Evolutionary conservation across 2,113 vertebrate genomes (phyloP), one percentile per base, ranked within the genome.

Genomic region (Chrysemys picta): DNA sequence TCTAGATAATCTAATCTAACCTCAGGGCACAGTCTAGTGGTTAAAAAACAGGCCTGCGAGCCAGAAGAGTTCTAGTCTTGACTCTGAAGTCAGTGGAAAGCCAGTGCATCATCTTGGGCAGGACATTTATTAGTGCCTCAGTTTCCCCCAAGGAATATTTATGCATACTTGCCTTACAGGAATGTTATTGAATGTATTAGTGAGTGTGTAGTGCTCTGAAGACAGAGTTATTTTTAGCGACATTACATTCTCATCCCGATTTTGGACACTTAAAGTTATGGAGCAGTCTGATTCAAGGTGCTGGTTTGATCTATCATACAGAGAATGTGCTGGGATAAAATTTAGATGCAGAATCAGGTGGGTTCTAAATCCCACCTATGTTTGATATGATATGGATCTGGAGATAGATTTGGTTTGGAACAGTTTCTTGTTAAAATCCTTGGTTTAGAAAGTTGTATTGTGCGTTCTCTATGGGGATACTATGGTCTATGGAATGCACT

Each of bases 251-350:
- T 49, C 10, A 10, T 54, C 24, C 21, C 10, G 12, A 13, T 75
- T 85, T 10, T 82, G 42, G 75, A 5, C 11, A n/a, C 47, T 49
- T 49, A 42, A 3, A 54, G 59, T 81, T 54, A 35, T 16, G 24
- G 17, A 75, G 50, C 35, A 6, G 22, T 76, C 78, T 29, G 38
- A 21, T 42, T 6, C 50, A 11, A 57, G 0, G 4, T 19, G 56
- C 2, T 0, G 1, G 27, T 75, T 80, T 25, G 12, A 16, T 29
- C 5, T 2, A 0, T 13, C 8, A 8, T 0, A 1, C 0, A 72
- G 1, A 35, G 10, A 82, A 54, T 0, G 3, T 21, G 10, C 21
- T 24, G 3, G 13, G 54, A 49, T 76, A 16, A 45, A 76, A 27
- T 76, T 27, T 27, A 76, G 1, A 5, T 8, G 24, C 0, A 1